Evolutionary conservation across 1,140 invertebrate species (phyloP).

Genomic region (Drosophila burlai): DNA sequence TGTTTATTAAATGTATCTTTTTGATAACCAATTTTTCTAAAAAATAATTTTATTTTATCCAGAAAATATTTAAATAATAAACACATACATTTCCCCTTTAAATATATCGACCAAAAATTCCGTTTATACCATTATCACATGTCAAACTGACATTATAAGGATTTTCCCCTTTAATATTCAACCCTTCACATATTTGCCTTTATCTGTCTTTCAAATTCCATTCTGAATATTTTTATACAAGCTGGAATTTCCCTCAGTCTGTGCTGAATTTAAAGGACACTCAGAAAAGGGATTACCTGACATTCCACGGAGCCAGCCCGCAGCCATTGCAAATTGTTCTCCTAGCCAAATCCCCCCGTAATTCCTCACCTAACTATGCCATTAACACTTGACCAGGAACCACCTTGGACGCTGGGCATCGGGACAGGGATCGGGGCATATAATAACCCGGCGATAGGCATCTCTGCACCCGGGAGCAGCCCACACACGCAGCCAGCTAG

Average conservation of each 20-base stretch:
- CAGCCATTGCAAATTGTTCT: conserved; percentile 18
- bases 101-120: not conserved
- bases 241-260: not conserved
- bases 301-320: conserved; percentile 1
- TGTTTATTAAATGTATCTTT: not conserved
- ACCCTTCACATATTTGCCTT: conserved; percentile 1
- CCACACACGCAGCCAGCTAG: conserved; percentile 38
- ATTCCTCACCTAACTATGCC: conserved; percentile 44
- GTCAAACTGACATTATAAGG: not conserved
- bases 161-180: not conserved
- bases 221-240: conserved; percentile 4
- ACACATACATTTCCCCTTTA: not conserved
- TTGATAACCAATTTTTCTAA: not conserved
- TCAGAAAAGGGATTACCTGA: not conserved
- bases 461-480: conserved; percentile 13
- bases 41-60: not conserved
- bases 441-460: conserved; percentile 36
- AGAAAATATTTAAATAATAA: no score
- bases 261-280: not conserved
- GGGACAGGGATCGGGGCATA: conserved; percentile 9
- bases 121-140: not conserved
- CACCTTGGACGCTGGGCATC: conserved; percentile 11
- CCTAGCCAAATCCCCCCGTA: conserved; percentile 14
- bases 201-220: conserved; percentile 1
- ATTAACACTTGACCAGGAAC: conserved; percentile 56